Base-by-base conservation (phyloP, 2,113 vertebrate species). In the Nipponia nippon region DNA sequence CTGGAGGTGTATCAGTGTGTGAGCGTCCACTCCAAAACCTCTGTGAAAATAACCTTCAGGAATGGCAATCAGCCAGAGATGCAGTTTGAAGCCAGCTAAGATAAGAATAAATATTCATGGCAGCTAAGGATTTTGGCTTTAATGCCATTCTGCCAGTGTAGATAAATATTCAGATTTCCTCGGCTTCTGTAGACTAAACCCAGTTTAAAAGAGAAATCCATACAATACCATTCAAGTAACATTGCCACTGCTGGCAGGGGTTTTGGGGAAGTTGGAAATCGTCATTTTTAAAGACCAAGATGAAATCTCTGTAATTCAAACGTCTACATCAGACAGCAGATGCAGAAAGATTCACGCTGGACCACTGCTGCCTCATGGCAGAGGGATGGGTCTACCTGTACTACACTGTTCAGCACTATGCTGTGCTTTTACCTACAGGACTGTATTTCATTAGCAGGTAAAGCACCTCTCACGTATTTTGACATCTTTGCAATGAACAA, bases 151-250 rank as follows among this genome's bases (percentile, higher is more conserved):
- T 85, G 66, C 75, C 84, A 89, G 86, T 42, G 56, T 61, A 95
- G 90, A 93, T 78, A 93, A 88, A 94, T 75, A 93, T 67, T 89
- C 88, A 63, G 79, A 89, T 90, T 95, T 83, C 61, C 44, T 82
- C 56, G 69, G 69, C 65, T 94, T 89, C 52, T 75, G 20, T 8
- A 95, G 63, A 87, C 47, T 71, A 87, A 92, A 79, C 34, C 42
- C 9, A 5, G 63, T 84, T 92, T 94, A 86, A 87, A 79, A 77
- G 56, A 93, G 65, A 95, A 95, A 93, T 76, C 63, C 67, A 55
- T 25, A 84, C 34, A 84, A 34, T 36, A 61, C n/a, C 30, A 86
- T 40, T 53, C 38, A 38, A 83, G 30, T 66, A 77, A 61, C 23
- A 47, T 6, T 13, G 36, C 21, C 5, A 12, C 25, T 70, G 47